These are phyloP conservation scores for Toxostoma redivivum DNA, from an alignment of 2,113 vertebrate species.

Conservation along the genomic window DNA sequence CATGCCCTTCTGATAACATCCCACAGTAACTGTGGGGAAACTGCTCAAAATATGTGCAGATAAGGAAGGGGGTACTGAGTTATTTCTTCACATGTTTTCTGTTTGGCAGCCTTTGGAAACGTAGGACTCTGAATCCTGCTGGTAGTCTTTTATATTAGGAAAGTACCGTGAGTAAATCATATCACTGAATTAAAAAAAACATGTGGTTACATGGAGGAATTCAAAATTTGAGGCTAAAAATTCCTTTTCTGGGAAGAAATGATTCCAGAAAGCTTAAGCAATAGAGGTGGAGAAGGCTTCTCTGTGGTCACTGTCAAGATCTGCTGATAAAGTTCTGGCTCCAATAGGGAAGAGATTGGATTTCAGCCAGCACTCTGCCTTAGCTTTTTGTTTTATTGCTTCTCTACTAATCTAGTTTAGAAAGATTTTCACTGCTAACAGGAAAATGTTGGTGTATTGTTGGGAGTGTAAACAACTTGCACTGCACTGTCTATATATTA, in stretches of 20 bases:
- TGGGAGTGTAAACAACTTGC: background rate
- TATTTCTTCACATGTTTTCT: background rate
- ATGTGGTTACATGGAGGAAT: background rate
- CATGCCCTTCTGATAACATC: background rate
- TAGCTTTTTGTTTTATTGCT: background rate
- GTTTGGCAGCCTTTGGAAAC: background rate
- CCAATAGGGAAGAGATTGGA: background rate
- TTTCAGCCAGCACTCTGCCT: background rate
- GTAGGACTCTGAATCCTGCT: background rate
- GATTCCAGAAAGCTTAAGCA: conserved; percentile 8
- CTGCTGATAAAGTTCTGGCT: background rate
- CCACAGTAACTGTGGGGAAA: background rate
- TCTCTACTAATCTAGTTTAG: background rate
- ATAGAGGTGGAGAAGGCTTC: background rate
- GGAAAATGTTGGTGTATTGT: background rate
- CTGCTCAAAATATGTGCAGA: background rate
- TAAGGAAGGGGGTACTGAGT: background rate
- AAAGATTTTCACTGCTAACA: background rate
- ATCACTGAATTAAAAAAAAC: background rate
- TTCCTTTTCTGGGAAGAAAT: background rate
- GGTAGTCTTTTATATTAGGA: background rate
- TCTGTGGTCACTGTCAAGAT: background rate
- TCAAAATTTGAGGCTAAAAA: background rate
- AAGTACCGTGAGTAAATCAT: background rate
- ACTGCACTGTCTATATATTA: background rate